These are phyloP conservation scores for Orthosia cruda DNA, from an alignment of 2,888 invertebrate species.

Conservation along the genomic window DNA sequence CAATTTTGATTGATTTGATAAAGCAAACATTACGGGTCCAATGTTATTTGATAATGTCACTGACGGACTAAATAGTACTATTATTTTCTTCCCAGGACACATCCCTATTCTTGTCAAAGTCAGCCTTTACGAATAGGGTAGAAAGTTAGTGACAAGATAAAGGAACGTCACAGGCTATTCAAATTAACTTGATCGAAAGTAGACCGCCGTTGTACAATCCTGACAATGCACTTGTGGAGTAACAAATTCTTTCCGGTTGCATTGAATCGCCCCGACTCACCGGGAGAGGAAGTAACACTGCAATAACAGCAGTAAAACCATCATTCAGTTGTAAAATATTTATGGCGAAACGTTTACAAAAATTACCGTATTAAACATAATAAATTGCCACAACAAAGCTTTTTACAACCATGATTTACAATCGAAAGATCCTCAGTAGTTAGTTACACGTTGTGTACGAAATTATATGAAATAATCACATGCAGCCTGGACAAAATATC, in stretches of 20 bases:
- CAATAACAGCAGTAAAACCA: slow-evolving; percentile 78
- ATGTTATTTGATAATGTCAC: too few species aligned
- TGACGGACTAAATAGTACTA: too few species aligned
- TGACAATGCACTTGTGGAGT: slow-evolving; percentile 72
- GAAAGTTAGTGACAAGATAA: slow-evolving; percentile 58
- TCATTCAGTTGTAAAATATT: slow-evolving; percentile 83
- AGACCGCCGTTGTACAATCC: slow-evolving; percentile 55
- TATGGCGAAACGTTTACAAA: slow-evolving; percentile 76
- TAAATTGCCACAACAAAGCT: slow-evolving; percentile 80
- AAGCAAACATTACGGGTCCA: too few species aligned
- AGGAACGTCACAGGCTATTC: slow-evolving; percentile 50
- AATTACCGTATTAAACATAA: slow-evolving; percentile 76
- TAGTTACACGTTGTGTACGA: slow-evolving; percentile 39
- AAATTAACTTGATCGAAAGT: slow-evolving; percentile 62
- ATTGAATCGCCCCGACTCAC: slow-evolving; percentile 71
- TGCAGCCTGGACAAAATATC: slow-evolving; percentile 32
- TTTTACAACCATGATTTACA: slow-evolving; percentile 77
- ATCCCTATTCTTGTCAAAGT: slow-evolving; percentile 10
- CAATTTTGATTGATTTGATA: too few species aligned
- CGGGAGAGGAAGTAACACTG: slow-evolving; percentile 80
- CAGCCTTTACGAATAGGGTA: slow-evolving; percentile 19
- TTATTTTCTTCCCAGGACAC: too few species aligned
- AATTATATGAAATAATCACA: slow-evolving; percentile 49
- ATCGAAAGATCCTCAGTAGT: slow-evolving; percentile 60
- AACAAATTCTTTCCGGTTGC: slow-evolving; percentile 84